These are phyloP conservation scores for Bovichtus variegatus DNA, from an alignment of 2,797 vertebrate genomes.

Conservation along the genomic window DNA sequence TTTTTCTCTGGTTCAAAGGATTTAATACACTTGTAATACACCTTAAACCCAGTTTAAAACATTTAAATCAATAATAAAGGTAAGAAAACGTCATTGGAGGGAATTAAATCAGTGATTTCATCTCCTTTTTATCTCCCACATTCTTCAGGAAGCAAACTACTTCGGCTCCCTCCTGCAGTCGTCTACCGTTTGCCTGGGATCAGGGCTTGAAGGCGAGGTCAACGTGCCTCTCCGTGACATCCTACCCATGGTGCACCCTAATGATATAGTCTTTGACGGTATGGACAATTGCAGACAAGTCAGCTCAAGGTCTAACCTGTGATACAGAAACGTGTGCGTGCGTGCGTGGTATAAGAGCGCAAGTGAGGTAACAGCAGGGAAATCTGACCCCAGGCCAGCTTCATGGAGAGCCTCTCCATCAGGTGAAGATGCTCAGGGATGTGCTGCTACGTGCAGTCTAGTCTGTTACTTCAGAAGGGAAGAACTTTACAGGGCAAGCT, in stretches of 20 bases:
- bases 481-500: not conserved
- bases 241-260: conserved; percentile 94
- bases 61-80: too few relatives aligned
- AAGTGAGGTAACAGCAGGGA: not conserved
- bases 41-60: not conserved
- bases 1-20: not conserved
- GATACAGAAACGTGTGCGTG: not conserved
- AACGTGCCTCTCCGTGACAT: conserved; percentile 91
- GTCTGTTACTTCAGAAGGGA: not conserved
- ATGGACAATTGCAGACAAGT: conserved; percentile 49
- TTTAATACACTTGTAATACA: conserved; percentile 1
- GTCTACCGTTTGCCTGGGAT: conserved; percentile 91
- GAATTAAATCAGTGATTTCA: not conserved
- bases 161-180: conserved; percentile 94
- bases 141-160: conserved; percentile 92
- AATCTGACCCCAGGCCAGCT: not conserved
- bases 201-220: conserved; percentile 87
- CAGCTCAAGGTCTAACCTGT: conserved; percentile 6
- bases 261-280: conserved; percentile 96
- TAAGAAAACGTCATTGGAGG: not conserved
- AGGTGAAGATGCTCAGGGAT: conserved; percentile 6
- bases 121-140: not conserved
- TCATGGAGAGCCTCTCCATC: not conserved
- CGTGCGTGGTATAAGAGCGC: not conserved
- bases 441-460: not conserved